These are phyloP conservation scores for Oceanodroma tethys DNA, from an alignment of 2,113 vertebrate species.

Conservation along the genomic window DNA sequence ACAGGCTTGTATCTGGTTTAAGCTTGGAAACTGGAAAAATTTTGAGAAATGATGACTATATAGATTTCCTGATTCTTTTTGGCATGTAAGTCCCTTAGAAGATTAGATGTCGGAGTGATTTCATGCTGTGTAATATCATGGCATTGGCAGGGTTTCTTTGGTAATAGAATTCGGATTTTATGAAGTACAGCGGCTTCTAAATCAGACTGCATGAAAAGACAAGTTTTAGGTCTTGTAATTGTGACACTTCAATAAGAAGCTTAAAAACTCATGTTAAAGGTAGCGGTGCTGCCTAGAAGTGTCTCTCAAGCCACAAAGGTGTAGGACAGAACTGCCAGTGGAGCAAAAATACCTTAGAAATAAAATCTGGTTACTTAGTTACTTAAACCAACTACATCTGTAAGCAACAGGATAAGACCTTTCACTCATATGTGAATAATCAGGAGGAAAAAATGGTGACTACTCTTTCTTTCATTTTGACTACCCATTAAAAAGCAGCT, in stretches of 20 bases:
- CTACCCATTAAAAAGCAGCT: not conserved
- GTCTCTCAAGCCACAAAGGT: not conserved
- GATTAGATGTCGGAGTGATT: not conserved
- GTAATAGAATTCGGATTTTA: constrained; percentile 16
- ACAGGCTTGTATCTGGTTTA: not conserved
- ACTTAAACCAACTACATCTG: not conserved
- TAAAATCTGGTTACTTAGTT: not conserved
- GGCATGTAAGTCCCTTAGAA: not conserved
- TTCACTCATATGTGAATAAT: not conserved
- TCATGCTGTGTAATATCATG: constrained; percentile 28
- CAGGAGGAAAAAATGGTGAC: not conserved
- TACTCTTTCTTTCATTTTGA: not conserved
- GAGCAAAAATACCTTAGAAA: not conserved
- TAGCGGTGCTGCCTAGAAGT: not conserved
- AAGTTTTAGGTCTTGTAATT: not conserved
- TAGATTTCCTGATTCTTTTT: constrained; percentile 12
- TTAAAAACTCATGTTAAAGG: not conserved
- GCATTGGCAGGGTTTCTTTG: not conserved
- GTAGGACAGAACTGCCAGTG: not conserved
- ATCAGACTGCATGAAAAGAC: not conserved
- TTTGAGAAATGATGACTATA: not conserved
- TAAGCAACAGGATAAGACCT: not conserved
- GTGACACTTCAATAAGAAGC: not conserved
- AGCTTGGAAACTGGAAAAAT: constrained; percentile 10
- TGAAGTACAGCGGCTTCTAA: not conserved